Evolutionary conservation across 1,140 invertebrate genomes (phyloP).

Genomic region (Caenorhabditis elegans): DNA sequence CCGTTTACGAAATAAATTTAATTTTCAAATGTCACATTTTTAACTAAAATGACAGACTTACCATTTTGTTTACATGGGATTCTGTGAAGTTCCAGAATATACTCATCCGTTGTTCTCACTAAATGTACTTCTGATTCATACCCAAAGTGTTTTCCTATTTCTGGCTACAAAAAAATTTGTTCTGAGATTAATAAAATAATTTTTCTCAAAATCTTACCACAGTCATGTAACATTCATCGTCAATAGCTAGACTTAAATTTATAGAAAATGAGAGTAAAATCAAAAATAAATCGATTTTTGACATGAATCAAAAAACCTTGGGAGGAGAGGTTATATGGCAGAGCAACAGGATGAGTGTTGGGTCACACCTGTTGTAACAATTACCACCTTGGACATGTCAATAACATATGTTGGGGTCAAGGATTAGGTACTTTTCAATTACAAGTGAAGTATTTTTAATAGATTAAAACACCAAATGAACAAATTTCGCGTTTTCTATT

Average conservation of each 20-base stretch:
- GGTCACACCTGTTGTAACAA: conserved; percentile 26
- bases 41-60: conserved; percentile 39
- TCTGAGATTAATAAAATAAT: background rate
- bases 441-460: no score
- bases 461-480: no score
- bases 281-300: background rate
- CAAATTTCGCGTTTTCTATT: no score
- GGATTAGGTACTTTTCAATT: no score
- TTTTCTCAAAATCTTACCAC: background rate
- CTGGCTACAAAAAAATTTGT: conserved; percentile 33
- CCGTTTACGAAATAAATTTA: no score
- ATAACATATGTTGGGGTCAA: no score
- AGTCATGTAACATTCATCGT: conserved; percentile 1
- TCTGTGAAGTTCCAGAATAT: conserved; percentile 75
- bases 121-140: conserved; percentile 75
- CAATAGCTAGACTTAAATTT: background rate
- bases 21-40: no score
- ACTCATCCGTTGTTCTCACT: conserved; percentile 75
- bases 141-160: conserved; percentile 67
- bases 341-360: background rate
- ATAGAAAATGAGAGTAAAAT: background rate
- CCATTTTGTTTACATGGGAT: conserved; percentile 72
- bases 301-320: background rate
- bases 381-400: background rate
- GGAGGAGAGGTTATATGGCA: background rate